Conservation (phyloP, 2,888 invertebrate species). For the Campaea margaritaria region DNA sequence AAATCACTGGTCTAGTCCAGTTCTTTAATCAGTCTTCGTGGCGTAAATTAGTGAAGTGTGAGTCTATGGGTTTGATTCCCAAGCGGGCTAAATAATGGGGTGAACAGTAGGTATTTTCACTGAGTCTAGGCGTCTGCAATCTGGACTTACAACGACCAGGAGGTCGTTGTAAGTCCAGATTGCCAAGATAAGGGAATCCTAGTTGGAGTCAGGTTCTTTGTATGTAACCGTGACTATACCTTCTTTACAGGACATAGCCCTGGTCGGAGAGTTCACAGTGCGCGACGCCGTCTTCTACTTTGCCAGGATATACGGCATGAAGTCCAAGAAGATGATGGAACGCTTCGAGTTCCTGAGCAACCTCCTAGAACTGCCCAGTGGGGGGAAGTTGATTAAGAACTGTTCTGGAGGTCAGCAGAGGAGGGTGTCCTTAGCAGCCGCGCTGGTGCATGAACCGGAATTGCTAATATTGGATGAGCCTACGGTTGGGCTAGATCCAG, state of each 20-base stretch:
- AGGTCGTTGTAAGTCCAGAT: no score
- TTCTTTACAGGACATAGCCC: constrained; percentile 88
- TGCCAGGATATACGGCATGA: constrained; percentile 93
- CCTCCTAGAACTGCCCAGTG: constrained; percentile 91
- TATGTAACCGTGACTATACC: no score
- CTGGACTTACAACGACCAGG: no score
- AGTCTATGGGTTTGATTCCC: no score
- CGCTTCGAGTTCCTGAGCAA: constrained; percentile 88
- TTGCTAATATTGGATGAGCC: constrained; percentile 96
- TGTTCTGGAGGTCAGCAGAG: constrained; percentile 96
- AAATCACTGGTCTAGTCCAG: no score
- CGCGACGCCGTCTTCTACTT: constrained; percentile 94
- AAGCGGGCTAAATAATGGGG: no score
- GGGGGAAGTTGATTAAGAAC: constrained; percentile 86
- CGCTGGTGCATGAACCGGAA: constrained; percentile 95
- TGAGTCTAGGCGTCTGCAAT: no score
- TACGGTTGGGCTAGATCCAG: constrained; percentile 97
- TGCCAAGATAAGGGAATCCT: no score
- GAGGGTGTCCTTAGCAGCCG: constrained; percentile 94
- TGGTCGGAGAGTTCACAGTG: constrained; percentile 92
- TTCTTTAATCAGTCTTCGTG: no score
- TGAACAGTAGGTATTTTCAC: no score
- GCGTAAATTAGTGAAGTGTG: no score
- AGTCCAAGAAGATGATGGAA: constrained; percentile 85
- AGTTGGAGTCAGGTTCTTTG: no score